phyloP scores from a whole-genome alignment of 2,888 invertebrate genomes.

The Rugalucina vietnamica region DNA sequence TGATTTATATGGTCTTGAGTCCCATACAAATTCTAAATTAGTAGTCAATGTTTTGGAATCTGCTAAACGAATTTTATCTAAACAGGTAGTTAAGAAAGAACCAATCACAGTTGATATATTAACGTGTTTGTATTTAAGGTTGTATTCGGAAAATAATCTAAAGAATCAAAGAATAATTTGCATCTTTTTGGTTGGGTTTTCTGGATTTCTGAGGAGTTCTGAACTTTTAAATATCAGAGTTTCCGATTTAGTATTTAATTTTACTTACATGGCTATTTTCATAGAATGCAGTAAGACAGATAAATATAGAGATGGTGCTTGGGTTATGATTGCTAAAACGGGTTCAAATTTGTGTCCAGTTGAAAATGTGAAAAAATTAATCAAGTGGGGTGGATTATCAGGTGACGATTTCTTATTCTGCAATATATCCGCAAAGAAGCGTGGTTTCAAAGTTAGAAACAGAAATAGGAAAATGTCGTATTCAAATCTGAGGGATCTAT shows the following conservation, averaged over 20 bases:
- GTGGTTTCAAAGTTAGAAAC: slow-evolving; percentile 15
- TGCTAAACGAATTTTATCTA: slow-evolving; percentile 18
- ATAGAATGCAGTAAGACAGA: slow-evolving; percentile 42
- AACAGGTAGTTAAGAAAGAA: slow-evolving; percentile 14
- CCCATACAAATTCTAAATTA: slow-evolving; percentile 9
- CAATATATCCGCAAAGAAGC: background rate
- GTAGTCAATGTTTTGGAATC: slow-evolving; percentile 38
- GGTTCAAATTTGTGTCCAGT: slow-evolving; percentile 36
- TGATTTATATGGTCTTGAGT: slow-evolving; percentile 19
- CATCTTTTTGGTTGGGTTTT: slow-evolving; percentile 19
- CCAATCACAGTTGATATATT: slow-evolving; percentile 20
- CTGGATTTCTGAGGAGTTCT: slow-evolving; percentile 35
- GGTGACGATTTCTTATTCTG: slow-evolving; percentile 27
- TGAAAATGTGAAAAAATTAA: slow-evolving; percentile 13
- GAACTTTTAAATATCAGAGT: slow-evolving; percentile 23
- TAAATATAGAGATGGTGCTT: slow-evolving; percentile 41
- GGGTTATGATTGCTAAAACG: slow-evolving; percentile 28
- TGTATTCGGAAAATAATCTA: slow-evolving; percentile 8
- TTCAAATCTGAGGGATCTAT: slow-evolving; percentile 26
- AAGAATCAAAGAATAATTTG: slow-evolving; percentile 31
- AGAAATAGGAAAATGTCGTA: slow-evolving; percentile 18
- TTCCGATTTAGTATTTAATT: slow-evolving; percentile 23
- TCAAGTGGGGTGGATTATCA: slow-evolving; percentile 18
- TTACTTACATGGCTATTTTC: background rate
- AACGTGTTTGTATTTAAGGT: background rate